Percentiles rank a stretch among this genome's conserved stretches.
Conservation (phyloP, 2,113 vertebrate genomes). For the Corvus hawaiiensis region DNA sequence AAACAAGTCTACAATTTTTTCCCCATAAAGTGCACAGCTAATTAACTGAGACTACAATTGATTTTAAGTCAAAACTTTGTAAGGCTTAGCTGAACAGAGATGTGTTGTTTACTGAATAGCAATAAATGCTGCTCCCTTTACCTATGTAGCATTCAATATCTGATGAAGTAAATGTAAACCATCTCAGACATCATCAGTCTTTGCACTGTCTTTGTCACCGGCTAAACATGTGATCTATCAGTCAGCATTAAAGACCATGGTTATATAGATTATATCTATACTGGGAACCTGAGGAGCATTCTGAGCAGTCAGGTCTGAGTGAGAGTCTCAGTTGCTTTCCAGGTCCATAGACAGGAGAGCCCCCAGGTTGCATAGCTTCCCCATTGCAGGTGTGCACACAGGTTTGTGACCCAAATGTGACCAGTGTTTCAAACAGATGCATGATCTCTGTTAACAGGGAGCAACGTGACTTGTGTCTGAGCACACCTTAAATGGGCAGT, state of each 20-base stretch:
- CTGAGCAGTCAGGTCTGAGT: not conserved
- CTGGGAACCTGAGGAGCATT: not conserved
- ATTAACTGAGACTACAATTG: not conserved
- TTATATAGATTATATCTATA: not conserved
- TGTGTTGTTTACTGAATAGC: not conserved
- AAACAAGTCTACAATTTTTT: not conserved
- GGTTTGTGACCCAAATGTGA: not conserved
- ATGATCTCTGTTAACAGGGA: not conserved
- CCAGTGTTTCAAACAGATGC: not conserved
- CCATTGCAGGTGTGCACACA: not conserved
- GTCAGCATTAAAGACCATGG: not conserved
- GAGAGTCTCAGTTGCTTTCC: not conserved
- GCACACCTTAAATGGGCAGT: not conserved
- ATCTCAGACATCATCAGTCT: not conserved
- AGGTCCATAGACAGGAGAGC: rapidly evolving
- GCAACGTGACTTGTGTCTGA: not conserved
- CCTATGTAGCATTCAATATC: not conserved
- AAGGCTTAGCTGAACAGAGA: not conserved
- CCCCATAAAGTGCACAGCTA: not conserved
- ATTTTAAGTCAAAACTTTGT: not conserved
- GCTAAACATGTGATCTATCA: not conserved
- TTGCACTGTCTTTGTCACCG: not conserved
- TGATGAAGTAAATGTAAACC: not conserved
- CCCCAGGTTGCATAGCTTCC: not conserved
- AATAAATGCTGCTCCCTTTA: not conserved